Evolutionary conservation across 2,113 vertebrate genomes (phyloP).

Genomic region (Emberiza fucata): DNA sequence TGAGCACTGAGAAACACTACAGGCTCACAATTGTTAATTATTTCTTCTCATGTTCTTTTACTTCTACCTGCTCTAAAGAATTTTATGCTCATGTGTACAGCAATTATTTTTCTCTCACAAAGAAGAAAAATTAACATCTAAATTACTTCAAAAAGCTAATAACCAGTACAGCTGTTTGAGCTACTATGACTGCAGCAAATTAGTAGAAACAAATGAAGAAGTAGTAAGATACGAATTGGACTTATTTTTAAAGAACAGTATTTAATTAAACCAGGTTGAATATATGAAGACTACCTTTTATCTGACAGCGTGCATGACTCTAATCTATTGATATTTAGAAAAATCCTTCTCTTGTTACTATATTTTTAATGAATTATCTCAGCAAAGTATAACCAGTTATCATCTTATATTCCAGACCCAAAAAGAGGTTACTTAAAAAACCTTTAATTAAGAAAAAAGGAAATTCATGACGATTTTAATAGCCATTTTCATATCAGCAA

Average conservation of each 20-base stretch:
- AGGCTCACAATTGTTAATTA: neutral
- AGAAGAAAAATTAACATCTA: slow-evolving; percentile 7
- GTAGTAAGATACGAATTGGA: neutral
- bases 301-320: neutral
- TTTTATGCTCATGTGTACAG: neutral
- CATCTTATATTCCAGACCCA: neutral
- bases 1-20: neutral
- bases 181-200: neutral
- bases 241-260: neutral
- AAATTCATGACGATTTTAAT: neutral
- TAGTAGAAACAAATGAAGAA: neutral
- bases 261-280: neutral
- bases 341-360: neutral
- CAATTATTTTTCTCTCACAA: neutral
- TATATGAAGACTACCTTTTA: neutral
- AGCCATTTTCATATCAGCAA: neutral
- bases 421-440: neutral
- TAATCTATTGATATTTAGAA: neutral
- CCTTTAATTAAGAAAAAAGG: neutral
- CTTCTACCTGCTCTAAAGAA: neutral
- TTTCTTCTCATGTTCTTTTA: neutral
- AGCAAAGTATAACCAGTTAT: neutral
- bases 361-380: neutral
- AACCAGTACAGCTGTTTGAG: neutral
- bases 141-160: slow-evolving; percentile 16